Base-by-base conservation (phyloP, 2,113 vertebrate genomes). In the Zosterops hypoxanthus region DNA sequence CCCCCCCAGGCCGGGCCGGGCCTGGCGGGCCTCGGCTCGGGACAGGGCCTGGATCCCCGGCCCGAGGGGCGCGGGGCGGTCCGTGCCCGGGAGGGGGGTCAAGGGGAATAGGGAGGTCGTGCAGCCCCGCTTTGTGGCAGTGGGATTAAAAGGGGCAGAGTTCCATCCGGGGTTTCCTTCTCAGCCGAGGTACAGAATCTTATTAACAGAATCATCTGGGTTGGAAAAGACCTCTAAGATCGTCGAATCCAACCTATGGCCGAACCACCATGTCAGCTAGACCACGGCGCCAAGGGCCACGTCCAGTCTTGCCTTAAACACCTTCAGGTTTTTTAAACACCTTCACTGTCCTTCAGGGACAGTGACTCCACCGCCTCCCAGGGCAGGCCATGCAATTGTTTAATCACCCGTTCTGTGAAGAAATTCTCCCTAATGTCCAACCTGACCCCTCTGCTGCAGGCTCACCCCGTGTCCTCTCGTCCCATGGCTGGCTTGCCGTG, bases 31-130 rank as follows among this genome's bases (percentile, higher is more conserved):
- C n/a, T n/a, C n/a, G 25, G 22, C 5, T 36, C 4, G 12, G 50
- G 24, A 12, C 0, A 3, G 7, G 34, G 0, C 7, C 2, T 53
- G 1, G 2, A 4, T 3, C 5, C 5, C 12, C 0, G 3, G 22
- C 4, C 34, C 3, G 14, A 17, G n/a, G 11, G 9, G 2, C 7
- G 11, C 5, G 26, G 26, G 16, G 9, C 2, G 2, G 7, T 44
- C 25, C 11, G 8, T 23, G 2, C 5, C 11, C 15, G 5, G 33
- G 18, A 20, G 8, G 20, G 68, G 36, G 20, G 39, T 4, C 12
- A 4, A 24, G 33, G n/a, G 26, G 18, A 31, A 6, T 4, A 7
- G 2, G 56, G 52, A 13, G 19, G 2, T 22, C 5, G 12, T 10
- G 9, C n/a, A 34, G 39, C 19, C 19, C 31, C 15, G 10, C 11